Base-by-base conservation (phyloP, 2,888 invertebrate species). In the Erebia palarica region DNA sequence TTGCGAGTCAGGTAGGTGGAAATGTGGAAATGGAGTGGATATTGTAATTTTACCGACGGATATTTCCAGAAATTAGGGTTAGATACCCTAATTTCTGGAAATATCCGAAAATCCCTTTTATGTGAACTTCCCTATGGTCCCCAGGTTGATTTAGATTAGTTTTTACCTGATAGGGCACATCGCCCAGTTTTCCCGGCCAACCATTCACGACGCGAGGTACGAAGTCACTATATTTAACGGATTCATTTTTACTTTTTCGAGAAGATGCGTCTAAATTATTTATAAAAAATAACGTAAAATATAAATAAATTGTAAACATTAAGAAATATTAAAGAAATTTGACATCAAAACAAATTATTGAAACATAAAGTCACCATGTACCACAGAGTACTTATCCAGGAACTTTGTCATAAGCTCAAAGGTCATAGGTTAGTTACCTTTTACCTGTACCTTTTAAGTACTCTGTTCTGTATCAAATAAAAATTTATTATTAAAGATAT, bases 111-210 rank as follows among this genome's bases (percentile, higher is more conserved):
- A n/a, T 51, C n/a, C 51, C 51, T 7, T 51, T n/a, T n/a, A n/a
- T 51, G 5, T n/a, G n/a, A 14, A n/a, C n/a, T 51, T 16, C n/a
- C 5, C 53, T 36, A 36, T 1, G 16, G 53, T n/a, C 8, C 53
- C 16, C 11, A 18, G 55, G 16, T 18, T 18, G 16, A 10, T 53
- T 36, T 36, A 36, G 7, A 5, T 1, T 36, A 7, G 5, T 7
- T 36, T 27, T 59, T 77, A 89, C 89, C 83, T 88, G 90, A 77
- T 87, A 89, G 5, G 88, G 89, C 14, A 84, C 79, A 74, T 87
- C 86, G 11, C 87, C 88, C 61, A 85, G 81, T 11, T 75, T 73
- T 1, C 82, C 89, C 1, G 81, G 77, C 68, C 47, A 67, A 0
- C 89, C 90, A 64, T 83, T 81, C 0, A 82, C 77, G 8, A 88